Evolutionary conservation across 2,888 invertebrate genomes (phyloP), one percentile per base, ranked within the genome.

Genomic region (Tortricodes alternella): DNA sequence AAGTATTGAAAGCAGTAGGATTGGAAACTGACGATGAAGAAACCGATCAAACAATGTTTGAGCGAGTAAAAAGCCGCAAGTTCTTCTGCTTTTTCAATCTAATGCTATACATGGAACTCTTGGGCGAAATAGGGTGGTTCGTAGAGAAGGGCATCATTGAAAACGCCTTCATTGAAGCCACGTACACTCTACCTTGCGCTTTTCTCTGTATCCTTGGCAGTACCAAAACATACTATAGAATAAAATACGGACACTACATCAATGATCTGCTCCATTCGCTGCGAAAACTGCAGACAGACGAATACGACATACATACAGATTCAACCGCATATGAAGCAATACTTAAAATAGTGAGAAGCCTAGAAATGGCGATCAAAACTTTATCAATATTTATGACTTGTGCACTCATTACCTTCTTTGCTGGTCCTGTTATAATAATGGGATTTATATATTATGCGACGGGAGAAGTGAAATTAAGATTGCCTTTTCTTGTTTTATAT

Each of bases 161-260:
- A 0, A 59, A 46, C n/a, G 68, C 55, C 39, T 23, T 78, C 3
- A 53, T 68, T 11, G 66, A 76, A 37, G 59, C 78, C 0, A 76
- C 79, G 7, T 71, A 67, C 43, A 58, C 70, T 34, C 35, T 73
- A 2, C 80, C 81, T 0, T 76, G 79, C 23, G 41, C 73, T 0
- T 70, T 67, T 2, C 23, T 76, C 2, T 68, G 72, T 18, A 8
- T 73, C 0, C 63, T 81, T 3, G 79, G 72, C 1, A 53, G 64
- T 41, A 48, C 65, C 0, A 82, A 78, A 63, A 53, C 73, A 1
- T 73, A 57, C 39, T 74, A 53, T 24, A 9, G 11, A 2, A 8
- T 29, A 5, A 29, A 4, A n/a, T n/a, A 29, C 11, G 29, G 5
- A n/a, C 29, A 11, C 9, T 1, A n/a, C 5, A 29, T 29, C 29